These are phyloP conservation scores for Leptopilina boulardi DNA, from an alignment of 1,140 invertebrate genomes.

Conservation along the genomic window DNA sequence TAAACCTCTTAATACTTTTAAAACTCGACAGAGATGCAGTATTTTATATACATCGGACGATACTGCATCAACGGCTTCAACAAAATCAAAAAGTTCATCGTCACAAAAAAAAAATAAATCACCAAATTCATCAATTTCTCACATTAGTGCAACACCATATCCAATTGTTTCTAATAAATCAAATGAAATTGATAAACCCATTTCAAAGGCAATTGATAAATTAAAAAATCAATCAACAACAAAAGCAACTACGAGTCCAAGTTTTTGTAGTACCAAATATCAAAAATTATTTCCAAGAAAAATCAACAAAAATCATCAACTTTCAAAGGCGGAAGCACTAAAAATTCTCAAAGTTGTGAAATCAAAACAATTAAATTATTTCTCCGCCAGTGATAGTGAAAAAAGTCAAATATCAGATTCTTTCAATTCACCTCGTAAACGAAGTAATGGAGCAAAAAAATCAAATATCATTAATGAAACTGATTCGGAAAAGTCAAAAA, in stretches of 20 bases:
- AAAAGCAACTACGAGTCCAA: not conserved
- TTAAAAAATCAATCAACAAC: not conserved
- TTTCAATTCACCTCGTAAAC: slow-evolving; percentile 7
- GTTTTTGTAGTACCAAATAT: slow-evolving; percentile 19
- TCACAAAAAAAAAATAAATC: slow-evolving; percentile 1
- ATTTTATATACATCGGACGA: slow-evolving; percentile 52
- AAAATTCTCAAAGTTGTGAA: slow-evolving; percentile 43
- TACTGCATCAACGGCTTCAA: slow-evolving; percentile 47
- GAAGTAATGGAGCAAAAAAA: not conserved
- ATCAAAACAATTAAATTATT: slow-evolving; percentile 19
- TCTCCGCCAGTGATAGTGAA: slow-evolving; percentile 20
- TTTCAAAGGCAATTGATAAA: not conserved
- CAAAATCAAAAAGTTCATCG: slow-evolving; percentile 41
- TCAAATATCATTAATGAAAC: slow-evolving; percentile 36
- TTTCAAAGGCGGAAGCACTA: slow-evolving; percentile 41
- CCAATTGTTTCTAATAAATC: not conserved
- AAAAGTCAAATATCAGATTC: slow-evolving; percentile 25
- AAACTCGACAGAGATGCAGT: slow-evolving; percentile 16
- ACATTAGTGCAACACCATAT: slow-evolving; percentile 44
- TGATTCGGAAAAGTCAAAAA: not conserved
- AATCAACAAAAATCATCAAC: slow-evolving; percentile 22
- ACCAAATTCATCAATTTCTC: slow-evolving; percentile 23
- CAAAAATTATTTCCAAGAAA: slow-evolving; percentile 37
- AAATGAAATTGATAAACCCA: not conserved
- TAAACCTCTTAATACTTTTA: not conserved